Base-by-base conservation (phyloP, 2,888 invertebrate genomes). In the Philaethria dido region DNA sequence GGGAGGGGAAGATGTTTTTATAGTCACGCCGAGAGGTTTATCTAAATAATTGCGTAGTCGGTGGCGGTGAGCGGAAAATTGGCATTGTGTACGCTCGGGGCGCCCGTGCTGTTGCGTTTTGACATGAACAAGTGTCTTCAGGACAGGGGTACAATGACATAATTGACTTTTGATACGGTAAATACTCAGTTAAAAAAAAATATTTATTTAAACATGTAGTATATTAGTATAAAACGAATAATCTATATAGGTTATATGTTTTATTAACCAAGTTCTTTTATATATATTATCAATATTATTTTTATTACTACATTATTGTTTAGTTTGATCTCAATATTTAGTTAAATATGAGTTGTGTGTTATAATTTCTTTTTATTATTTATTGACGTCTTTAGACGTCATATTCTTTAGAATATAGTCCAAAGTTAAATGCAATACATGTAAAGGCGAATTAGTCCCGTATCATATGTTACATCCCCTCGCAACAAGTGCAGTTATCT, bases 21-120 rank as follows among this genome's bases (percentile, higher is more conserved):
- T 89, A 90, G 90, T 90, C 88, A 88, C 89, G 89, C 88, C 88
- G 89, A 89, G 90, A 91, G 91, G 91, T 92, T 92, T 92, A 92
- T 91, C 92, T 92, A 91, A 92, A 92, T 92, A 92, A 92, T 92
- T 92, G 92, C 87, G 85, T 86, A 89, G 87, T 88, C 89, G 88
- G 89, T 86, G 92, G 89, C 92, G 89, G 89, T 81, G 87, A 89
- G 86, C 92, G 92, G 89, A 92, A 92, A 92, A 92, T 92, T 92
- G 92, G 86, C 86, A 86, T 88, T 83, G 85, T 84, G 82, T 82
- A 77, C 80, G 80, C 74, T 70, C 74, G 69, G 74, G 74, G 73
- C 72, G 63, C 68, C 68, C 73, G 71, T 61, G 64, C 70, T 69
- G 72, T 63, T 75, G 74, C 75, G 72, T 70, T 75, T 69, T 73